A percentile compares a stretch with the other conserved stretches of the same genome.
Evolutionary conservation across 2,888 invertebrate species (phyloP).

Genomic region (Melitaea athalia): DNA sequence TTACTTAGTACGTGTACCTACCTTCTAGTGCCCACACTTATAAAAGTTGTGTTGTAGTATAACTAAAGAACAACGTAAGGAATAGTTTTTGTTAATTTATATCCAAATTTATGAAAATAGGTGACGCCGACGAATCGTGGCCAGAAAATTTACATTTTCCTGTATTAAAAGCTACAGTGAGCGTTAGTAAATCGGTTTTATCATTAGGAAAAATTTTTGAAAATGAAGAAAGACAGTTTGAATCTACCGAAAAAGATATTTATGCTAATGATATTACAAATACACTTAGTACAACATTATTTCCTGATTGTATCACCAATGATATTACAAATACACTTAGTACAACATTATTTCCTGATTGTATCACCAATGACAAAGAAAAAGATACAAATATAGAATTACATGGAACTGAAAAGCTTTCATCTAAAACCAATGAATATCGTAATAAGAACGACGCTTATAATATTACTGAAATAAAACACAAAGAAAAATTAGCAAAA

Average conservation of each 20-base stretch:
- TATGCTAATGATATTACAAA: neutral
- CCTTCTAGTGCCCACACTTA: too few species aligned
- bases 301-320: neutral
- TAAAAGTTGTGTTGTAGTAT: neutral
- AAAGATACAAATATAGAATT: neutral
- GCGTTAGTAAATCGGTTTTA: conserved; percentile 61
- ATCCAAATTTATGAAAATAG: conserved; percentile 44
- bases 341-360: neutral
- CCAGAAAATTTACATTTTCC: conserved; percentile 51
- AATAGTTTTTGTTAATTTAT: neutral
- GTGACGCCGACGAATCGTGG: conserved; percentile 68
- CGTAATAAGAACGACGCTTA: neutral
- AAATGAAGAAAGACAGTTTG: conserved; percentile 50
- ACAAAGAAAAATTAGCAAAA: neutral
- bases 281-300: neutral
- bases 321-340: neutral
- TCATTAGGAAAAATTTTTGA: conserved; percentile 67
- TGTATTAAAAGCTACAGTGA: conserved; percentile 53
- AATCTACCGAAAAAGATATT: conserved; percentile 10
- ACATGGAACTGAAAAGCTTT: neutral
- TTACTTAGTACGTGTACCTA: conserved; percentile 58
- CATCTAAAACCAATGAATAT: neutral
- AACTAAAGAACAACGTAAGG: neutral
- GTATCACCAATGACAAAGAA: neutral
- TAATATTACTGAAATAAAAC: neutral